phyloP scores from a whole-genome alignment of 2,888 invertebrate species.

The Drosophila helvetica region DNA sequence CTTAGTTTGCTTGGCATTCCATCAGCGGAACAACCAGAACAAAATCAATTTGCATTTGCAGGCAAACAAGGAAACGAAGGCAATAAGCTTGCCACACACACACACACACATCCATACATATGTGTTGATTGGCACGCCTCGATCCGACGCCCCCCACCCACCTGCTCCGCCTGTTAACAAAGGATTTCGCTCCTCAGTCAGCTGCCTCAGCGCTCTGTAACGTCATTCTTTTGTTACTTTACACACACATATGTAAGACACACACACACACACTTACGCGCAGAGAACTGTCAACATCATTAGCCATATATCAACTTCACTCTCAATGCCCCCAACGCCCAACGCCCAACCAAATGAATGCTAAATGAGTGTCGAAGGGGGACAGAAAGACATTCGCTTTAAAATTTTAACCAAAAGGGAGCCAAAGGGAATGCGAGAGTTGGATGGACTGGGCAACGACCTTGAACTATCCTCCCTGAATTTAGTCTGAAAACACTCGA shows the following conservation, averaged over 20 bases:
- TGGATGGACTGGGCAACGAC: not conserved
- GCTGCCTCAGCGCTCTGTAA: not conserved
- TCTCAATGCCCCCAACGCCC: conserved; percentile 38
- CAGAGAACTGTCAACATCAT: conserved; percentile 58
- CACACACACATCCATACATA: not conserved
- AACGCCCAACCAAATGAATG: not conserved
- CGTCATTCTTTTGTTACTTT: not conserved
- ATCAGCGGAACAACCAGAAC: conserved; percentile 16
- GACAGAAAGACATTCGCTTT: not conserved
- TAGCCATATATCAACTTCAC: conserved; percentile 65
- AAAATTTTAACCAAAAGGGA: not conserved
- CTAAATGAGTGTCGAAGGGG: conserved; percentile 3
- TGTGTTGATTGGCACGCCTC: conserved; percentile 56
- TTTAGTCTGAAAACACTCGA: too few relatives aligned
- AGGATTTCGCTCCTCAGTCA: not conserved
- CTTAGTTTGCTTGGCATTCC: conserved; percentile 20
- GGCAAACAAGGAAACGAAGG: conserved; percentile 46
- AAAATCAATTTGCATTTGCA: conserved; percentile 63
- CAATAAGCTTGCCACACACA: conserved; percentile 49
- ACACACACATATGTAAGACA: not conserved
- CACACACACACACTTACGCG: conserved; percentile 5
- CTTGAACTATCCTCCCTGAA: too few relatives aligned
- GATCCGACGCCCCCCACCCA: not conserved
- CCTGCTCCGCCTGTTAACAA: conserved; percentile 10
- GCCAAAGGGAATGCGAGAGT: not conserved